phyloP scores from a whole-genome alignment of 2,113 vertebrate genomes.

The Falcunculus frontatus region DNA sequence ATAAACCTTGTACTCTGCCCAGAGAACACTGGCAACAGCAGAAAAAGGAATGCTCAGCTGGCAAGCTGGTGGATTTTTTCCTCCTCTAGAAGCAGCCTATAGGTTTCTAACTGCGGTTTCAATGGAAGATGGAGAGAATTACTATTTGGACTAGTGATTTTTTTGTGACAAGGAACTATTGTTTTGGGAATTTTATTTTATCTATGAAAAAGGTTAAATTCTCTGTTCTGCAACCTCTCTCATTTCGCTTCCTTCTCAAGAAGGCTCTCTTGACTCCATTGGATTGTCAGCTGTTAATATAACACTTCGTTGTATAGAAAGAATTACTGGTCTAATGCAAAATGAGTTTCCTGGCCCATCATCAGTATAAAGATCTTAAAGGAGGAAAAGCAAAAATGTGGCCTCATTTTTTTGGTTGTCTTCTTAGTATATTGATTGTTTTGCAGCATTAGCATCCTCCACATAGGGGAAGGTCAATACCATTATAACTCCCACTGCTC shows the following conservation, averaged over 20 bases:
- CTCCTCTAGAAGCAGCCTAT: neutral
- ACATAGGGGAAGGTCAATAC: conserved; percentile 46
- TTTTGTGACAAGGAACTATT: neutral
- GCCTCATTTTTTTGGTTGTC: conserved; percentile 42
- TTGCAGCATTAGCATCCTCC: conserved; percentile 50
- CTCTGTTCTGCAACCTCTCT: neutral
- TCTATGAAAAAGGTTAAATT: conserved; percentile 4
- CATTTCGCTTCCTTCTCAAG: neutral
- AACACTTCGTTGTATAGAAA: neutral
- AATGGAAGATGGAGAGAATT: neutral
- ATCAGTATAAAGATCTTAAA: conserved; percentile 23
- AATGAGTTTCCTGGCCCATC: conserved; percentile 22
- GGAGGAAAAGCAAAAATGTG: conserved; percentile 26
- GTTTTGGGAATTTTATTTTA: neutral
- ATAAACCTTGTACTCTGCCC: neutral
- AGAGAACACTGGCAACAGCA: neutral
- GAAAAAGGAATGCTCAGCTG: neutral
- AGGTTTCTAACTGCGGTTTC: neutral
- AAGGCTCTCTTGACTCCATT: neutral
- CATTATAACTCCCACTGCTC: conserved; percentile 26
- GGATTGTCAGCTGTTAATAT: neutral
- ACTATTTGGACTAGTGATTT: neutral
- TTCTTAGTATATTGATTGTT: conserved; percentile 39
- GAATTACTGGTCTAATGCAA: conserved; percentile 8
- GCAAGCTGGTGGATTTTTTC: neutral